phyloP scores from a whole-genome alignment of 2,797 vertebrate species.

The Discoglossus pictus region DNA sequence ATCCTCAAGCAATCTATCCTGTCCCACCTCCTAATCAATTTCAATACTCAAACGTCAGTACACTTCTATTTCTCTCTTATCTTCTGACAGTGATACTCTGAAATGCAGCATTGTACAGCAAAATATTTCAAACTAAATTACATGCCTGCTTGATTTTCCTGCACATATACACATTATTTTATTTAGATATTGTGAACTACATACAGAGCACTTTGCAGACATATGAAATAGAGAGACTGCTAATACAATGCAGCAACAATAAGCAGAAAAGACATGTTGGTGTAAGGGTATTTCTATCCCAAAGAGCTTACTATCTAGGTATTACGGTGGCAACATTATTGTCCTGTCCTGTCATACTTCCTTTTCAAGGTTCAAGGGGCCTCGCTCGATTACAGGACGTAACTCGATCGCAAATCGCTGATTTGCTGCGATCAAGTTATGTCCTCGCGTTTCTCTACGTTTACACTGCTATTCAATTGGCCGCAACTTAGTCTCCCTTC shows the following conservation, averaged over 20 bases:
- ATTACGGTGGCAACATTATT: too few relatives aligned
- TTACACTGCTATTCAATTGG: too few relatives aligned
- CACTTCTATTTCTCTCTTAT: conserved; percentile 9
- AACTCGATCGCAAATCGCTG: too few relatives aligned
- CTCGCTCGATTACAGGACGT: too few relatives aligned
- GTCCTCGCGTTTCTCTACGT: too few relatives aligned
- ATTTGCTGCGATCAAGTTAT: too few relatives aligned
- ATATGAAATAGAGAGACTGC: background rate
- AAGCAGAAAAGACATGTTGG: background rate
- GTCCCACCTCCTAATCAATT: conserved; percentile 26
- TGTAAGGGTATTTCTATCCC: background rate
- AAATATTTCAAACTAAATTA: conserved; percentile 15
- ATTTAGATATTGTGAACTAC: background rate
- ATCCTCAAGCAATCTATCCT: conserved; percentile 1
- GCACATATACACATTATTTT: conserved; percentile 5
- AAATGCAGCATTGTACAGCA: background rate
- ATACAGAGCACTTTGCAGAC: background rate
- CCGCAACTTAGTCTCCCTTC: too few relatives aligned
- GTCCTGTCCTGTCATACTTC: too few relatives aligned
- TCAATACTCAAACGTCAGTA: conserved; percentile 10
- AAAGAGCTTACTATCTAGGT: background rate
- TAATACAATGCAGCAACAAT: background rate
- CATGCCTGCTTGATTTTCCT: conserved; percentile 11
- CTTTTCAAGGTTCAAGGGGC: too few relatives aligned
- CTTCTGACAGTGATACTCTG: conserved; percentile 12